Evolutionary conservation across 2,888 invertebrate species (phyloP).

Genomic region (Cerceris ruficornis): DNA sequence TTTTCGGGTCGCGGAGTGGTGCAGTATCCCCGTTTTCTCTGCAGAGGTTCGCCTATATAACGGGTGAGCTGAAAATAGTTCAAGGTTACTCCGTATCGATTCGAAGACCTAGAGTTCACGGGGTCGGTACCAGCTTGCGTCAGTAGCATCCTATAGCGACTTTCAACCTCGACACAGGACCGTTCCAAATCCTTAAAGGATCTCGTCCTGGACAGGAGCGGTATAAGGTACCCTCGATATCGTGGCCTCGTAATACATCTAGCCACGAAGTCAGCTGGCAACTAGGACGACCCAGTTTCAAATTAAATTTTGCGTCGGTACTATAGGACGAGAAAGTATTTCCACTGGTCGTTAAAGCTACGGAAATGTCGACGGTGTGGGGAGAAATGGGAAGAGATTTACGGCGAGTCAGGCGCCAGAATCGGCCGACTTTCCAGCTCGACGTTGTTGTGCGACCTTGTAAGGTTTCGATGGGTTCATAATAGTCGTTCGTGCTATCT

Average conservation of each 20-base stretch:
- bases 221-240: slow-evolving; percentile 28
- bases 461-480: slow-evolving; percentile 29
- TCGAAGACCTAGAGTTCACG: slow-evolving; percentile 67
- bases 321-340: neutral
- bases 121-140: slow-evolving; percentile 66
- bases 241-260: neutral
- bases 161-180: slow-evolving; percentile 62
- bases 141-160: slow-evolving; percentile 53
- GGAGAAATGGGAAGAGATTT: neutral
- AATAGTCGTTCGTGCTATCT: slow-evolving; percentile 16
- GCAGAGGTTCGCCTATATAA: slow-evolving; percentile 56
- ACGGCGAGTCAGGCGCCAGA: neutral
- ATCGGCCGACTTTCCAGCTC: slow-evolving; percentile 46
- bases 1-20: slow-evolving; percentile 45
- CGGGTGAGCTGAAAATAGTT: slow-evolving; percentile 71
- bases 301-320: slow-evolving; percentile 1
- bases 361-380: neutral
- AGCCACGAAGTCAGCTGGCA: slow-evolving; percentile 18
- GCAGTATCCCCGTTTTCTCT: slow-evolving; percentile 53
- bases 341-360: neutral
- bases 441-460: slow-evolving; percentile 34
- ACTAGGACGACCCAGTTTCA: slow-evolving; percentile 53
- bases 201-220: slow-evolving; percentile 12
- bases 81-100: slow-evolving; percentile 77
- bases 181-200: slow-evolving; percentile 61